Conservation (phyloP, 2,113 vertebrate genomes). For the Calidris pugnax region DNA sequence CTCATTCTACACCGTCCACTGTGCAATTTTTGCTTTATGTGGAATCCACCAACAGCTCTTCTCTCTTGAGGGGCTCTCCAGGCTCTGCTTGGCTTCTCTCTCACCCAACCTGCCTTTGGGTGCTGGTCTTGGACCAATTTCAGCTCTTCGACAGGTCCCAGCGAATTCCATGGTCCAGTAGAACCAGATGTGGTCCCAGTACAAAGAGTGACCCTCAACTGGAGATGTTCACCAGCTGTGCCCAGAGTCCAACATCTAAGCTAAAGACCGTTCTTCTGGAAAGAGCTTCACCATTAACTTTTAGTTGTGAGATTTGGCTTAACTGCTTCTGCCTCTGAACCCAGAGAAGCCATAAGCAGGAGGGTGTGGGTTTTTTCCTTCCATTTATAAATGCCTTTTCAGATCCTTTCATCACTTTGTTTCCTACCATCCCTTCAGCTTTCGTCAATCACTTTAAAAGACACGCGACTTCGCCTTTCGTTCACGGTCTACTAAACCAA, state of each 20-base stretch:
- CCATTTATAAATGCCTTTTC: not conserved
- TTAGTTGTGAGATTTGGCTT: not conserved
- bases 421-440: not conserved
- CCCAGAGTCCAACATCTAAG: not conserved
- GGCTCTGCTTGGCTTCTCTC: not conserved
- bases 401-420: not conserved
- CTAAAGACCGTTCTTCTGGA: not conserved
- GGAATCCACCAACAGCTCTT: not conserved
- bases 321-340: not conserved
- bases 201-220: not conserved
- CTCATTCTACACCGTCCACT: rapidly evolving
- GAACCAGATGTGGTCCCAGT: not conserved
- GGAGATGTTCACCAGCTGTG: too few species aligned
- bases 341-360: not conserved
- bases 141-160: not conserved
- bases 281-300: not conserved
- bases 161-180: rapidly evolving
- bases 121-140: not conserved
- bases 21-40: rapidly evolving
- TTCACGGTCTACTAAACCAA: not conserved
- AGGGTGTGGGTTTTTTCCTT: not conserved
- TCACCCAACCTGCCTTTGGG: rapidly evolving
- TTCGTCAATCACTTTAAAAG: not conserved
- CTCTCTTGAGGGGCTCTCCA: not conserved
- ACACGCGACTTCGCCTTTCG: rapidly evolving